phyloP scores from a whole-genome alignment of 2,797 vertebrate species.

The Myioborus melanocephalus region DNA sequence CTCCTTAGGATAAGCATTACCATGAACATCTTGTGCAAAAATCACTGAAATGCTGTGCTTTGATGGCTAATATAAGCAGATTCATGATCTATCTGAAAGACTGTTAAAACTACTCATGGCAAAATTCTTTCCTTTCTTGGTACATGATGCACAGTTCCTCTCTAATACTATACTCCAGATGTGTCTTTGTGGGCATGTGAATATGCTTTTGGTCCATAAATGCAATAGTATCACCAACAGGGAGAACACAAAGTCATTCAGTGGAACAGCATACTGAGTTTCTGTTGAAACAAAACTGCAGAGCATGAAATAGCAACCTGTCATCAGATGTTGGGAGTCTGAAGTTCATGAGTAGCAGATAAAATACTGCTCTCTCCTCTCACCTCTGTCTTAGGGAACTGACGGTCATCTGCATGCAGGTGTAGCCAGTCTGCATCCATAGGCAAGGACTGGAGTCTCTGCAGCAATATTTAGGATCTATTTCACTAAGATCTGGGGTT shows the following conservation, averaged over 20 bases:
- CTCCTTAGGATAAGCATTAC: neutral
- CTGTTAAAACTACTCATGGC: neutral
- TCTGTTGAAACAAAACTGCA: slow-evolving; percentile 59
- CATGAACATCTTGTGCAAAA: neutral
- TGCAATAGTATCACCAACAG: neutral
- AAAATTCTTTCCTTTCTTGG: neutral
- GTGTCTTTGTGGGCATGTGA: neutral
- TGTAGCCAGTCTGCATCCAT: neutral
- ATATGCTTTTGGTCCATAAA: slow-evolving; percentile 30
- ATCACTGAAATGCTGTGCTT: neutral
- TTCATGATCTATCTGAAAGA: neutral
- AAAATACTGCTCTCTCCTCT: slow-evolving; percentile 39
- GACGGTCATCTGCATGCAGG: slow-evolving; percentile 21
- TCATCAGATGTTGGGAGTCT: slow-evolving; percentile 38
- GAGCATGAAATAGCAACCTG: slow-evolving; percentile 71
- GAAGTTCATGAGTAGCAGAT: slow-evolving; percentile 34
- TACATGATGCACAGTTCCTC: neutral
- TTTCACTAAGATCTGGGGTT: neutral
- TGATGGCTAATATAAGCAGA: neutral
- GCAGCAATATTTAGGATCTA: fast-evolving
- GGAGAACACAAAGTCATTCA: slow-evolving; percentile 33
- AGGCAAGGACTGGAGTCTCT: neutral
- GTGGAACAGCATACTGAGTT: slow-evolving; percentile 48
- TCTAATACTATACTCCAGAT: neutral
- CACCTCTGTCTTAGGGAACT: neutral